Percentiles rank a stretch among this genome's conserved stretches.
These are phyloP conservation scores for Cossypha heuglini DNA, from an alignment of 2,797 vertebrate genomes.

Conservation along the genomic window DNA sequence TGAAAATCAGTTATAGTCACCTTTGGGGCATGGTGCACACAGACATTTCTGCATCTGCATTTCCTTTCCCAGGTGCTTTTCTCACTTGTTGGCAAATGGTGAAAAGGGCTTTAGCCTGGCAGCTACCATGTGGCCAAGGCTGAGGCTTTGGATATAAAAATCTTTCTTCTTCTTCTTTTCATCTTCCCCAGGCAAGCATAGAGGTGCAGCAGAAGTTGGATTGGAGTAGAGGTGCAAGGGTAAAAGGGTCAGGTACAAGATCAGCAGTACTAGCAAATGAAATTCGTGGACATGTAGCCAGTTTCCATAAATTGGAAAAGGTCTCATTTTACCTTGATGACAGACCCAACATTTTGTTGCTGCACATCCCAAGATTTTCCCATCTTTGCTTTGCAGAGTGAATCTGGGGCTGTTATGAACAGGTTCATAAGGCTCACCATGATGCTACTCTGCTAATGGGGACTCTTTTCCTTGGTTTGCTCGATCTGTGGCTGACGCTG, in stretches of 20 bases:
- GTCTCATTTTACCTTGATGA: neutral
- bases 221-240: neutral
- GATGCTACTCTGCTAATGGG: neutral
- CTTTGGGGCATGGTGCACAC: fast-evolving
- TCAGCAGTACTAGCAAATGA: neutral
- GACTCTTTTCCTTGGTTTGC: neutral
- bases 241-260: neutral
- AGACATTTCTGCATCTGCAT: neutral
- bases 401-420: neutral
- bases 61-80: neutral
- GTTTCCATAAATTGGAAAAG: neutral
- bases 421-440: neutral
- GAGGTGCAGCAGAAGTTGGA: neutral
- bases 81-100: neutral
- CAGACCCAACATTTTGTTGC: neutral
- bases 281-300: neutral
- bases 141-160: neutral
- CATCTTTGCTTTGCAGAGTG: neutral
- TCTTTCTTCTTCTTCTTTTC: too few species aligned
- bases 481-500: neutral
- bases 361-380: neutral
- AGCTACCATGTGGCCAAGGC: fast-evolving
- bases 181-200: fast-evolving
- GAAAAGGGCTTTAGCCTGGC: neutral
- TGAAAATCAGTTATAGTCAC: neutral